A percentile compares a stretch with the other conserved stretches of the same genome.
Conservation (phyloP, 2,888 invertebrate genomes). For the Matsumyia berberina region DNA sequence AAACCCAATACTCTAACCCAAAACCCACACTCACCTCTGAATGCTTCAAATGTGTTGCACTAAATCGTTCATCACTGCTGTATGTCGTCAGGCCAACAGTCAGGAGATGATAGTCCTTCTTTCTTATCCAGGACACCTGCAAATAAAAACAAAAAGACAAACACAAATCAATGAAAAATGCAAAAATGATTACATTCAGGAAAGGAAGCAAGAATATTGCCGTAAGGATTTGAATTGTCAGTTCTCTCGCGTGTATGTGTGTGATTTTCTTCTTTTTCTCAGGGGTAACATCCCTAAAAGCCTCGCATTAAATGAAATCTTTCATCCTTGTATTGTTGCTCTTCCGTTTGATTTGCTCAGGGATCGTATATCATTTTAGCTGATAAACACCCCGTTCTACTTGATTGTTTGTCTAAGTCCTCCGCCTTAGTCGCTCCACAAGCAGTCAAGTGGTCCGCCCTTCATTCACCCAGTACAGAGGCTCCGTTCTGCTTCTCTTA, state of each 20-base stretch:
- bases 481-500: neutral
- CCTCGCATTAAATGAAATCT: neutral
- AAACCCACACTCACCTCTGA: slow-evolving; percentile 88
- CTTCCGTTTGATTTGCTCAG: neutral
- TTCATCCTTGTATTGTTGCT: neutral
- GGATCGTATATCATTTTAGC: slow-evolving; percentile 21
- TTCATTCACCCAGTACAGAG: neutral
- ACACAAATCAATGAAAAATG: slow-evolving; percentile 24
- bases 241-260: neutral
- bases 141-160: slow-evolving; percentile 60
- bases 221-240: neutral
- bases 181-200: neutral
- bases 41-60: slow-evolving; percentile 93
- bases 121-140: slow-evolving; percentile 94
- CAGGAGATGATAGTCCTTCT: slow-evolving; percentile 93
- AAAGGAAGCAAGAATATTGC: neutral
- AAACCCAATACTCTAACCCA: no score
- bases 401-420: slow-evolving; percentile 21
- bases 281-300: neutral
- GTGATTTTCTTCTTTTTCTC: neutral
- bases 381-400: slow-evolving; percentile 11
- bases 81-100: slow-evolving; percentile 95
- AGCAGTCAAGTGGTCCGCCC: slow-evolving; percentile 6
- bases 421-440: slow-evolving; percentile 7
- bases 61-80: slow-evolving; percentile 94